Conservation (phyloP, 2,113 vertebrate species). For the sheep (Ovis aries) region ARS-UI_Ramb_v3.0 NC_056057.1:92165001-92165500, state of each 20-base stretch:
- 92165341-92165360: not conserved
- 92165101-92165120: not conserved
- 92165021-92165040: not conserved
- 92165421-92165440: not conserved
- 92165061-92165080: not conserved
- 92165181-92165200: not conserved
- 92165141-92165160: not conserved
- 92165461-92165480: not conserved
- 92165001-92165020: not conserved
- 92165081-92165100: not conserved
- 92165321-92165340: not conserved
- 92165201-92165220: not conserved
- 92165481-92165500: not conserved
- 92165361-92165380: not conserved
- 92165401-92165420: not conserved
- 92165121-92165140: not conserved
- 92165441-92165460: not conserved
- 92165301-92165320: not conserved
- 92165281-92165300: conserved; percentile 34
- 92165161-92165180: not conserved
- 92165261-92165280: not conserved
- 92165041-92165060: not conserved
- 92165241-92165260: not conserved
- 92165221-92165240: conserved; percentile 28
- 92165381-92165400: not conserved